A percentile compares a stretch with the other conserved stretches of the same genome.
phyloP scores from a whole-genome alignment of 1,140 invertebrate genomes.

The Calosoma granatense region DNA sequence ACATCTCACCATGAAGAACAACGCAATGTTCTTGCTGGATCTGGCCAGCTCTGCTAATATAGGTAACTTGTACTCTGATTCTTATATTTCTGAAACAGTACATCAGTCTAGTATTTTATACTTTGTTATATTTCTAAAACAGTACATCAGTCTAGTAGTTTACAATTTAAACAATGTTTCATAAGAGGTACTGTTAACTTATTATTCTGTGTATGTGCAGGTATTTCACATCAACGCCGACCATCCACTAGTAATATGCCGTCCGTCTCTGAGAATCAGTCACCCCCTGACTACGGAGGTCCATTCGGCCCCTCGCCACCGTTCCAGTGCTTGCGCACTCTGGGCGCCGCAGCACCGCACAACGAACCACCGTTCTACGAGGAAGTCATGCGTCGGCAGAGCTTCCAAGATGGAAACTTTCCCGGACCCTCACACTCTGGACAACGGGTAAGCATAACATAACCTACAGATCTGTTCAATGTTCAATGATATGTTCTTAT shows the following conservation, averaged over 20 bases:
- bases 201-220: neutral
- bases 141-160: neutral
- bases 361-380: conserved; percentile 45
- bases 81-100: conserved; percentile 10
- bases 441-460: conserved; percentile 31
- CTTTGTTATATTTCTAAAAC: neutral
- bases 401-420: conserved; percentile 31
- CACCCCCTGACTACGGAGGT: conserved; percentile 41
- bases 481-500: conserved; percentile 14
- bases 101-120: too few relatives aligned
- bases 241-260: conserved; percentile 45
- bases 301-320: conserved; percentile 53
- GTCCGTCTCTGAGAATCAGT: conserved; percentile 49
- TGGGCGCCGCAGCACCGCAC: conserved; percentile 48
- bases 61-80: conserved; percentile 30
- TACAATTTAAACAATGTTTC: neutral
- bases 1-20: conserved; percentile 79
- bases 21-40: conserved; percentile 89
- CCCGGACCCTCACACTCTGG: conserved; percentile 24
- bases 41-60: conserved; percentile 60
- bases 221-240: conserved; percentile 34
- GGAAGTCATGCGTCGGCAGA: conserved; percentile 39
- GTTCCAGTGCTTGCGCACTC: conserved; percentile 65
- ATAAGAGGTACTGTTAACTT: neutral
- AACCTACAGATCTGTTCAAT: conserved; percentile 10